Base-by-base conservation (phyloP, 2,888 invertebrate species). In the Nemoura dubitans region DNA sequence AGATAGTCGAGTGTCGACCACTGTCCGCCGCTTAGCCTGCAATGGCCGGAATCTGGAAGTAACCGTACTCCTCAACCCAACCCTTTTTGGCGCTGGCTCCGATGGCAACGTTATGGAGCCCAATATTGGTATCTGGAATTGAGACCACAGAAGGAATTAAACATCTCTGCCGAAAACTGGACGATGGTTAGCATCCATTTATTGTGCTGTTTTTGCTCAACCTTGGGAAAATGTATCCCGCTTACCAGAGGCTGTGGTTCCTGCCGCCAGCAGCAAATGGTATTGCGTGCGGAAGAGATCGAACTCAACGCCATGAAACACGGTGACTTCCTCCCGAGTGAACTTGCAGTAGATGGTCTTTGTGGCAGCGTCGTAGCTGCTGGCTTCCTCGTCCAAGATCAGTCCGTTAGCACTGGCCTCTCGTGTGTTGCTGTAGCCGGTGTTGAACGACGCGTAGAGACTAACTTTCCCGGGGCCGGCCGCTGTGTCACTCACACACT, bases 251-350 rank as follows among this genome's bases (percentile, higher is more conserved):
- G 28, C 27, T 1, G n/a, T 10, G 26, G 78, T 78, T 10, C 86
- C 86, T n/a, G 95, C 92, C 7, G 96, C 96, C 0, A 97, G 91
- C 89, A 97, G 93, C 88, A 97, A 90, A 90, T 95, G 93, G 90
- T 95, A 97, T 89, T 93, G 93, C 27, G 94, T 93, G 85, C 93
- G 94, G 7, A 94, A 92, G 89, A 97, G 92, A 92, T 97, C 95
- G 89, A 95, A 97, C 10, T 92, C 93, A 86, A 92, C 92, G 76
- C 94, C 95, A 89, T 94, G 93, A 0, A 96, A 93, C 0, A 91
- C 92, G 0, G 95, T 95, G 0, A 93, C 91, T 0, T 93, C 92
- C 85, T 96, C 94, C 83, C 97, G 93, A 87, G 93, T 93, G 86
- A 97, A 96, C 91, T 94, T 95, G 91, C 97, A 97, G 89, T 95